Base-by-base conservation (phyloP, 2,113 vertebrate species). In the Damaliscus lunatus region DNA sequence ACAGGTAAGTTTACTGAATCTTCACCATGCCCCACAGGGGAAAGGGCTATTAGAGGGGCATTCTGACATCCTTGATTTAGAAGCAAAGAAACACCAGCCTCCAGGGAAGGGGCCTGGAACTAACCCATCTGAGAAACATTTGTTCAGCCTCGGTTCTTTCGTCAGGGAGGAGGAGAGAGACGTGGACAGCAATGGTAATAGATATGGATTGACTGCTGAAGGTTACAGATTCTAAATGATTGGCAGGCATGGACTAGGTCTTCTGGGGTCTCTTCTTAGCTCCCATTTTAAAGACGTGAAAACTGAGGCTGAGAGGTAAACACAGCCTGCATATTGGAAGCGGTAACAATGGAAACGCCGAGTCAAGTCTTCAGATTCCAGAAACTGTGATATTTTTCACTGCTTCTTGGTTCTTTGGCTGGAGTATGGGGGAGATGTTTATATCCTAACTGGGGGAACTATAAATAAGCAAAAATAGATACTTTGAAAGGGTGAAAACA, bases 131-230 rank as follows among this genome's bases (percentile, higher is more conserved):
- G 52, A 84, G 43, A 43, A 71, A 40, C 48, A 21, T 15, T 55
- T 29, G 53, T 53, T n/a, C 57, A 29, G 7, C 36, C 23, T 80
- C 19, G 27, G 33, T 43, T 43, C 33, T 91, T 55, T 53, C 27
- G 33, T 78, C 53, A 77, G 40, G 43, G 46, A 90, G 46, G 50
- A 19, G 48, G 25, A n/a, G 9, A 36, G 4, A 78, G 17, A 31
- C 0, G 9, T 2, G 14, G 10, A 9, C 74, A n/a, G 14, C 2
- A 4, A 10, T 0, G 9, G 77, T 21, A 14, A 15, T 8, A 2
- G 5, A n/a, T 12, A 16, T 1, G 64, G 77, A 57, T 0, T 3
- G 31, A 74, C 14, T 1, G 8, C 55, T 83, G 5, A 8, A 29
- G 33, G 7, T n/a, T 6, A 11, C 40, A 74, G 60, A 29, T 17